These are phyloP conservation scores for Psettodes erumei DNA, from an alignment of 2,113 vertebrate genomes.

Conservation along the genomic window DNA sequence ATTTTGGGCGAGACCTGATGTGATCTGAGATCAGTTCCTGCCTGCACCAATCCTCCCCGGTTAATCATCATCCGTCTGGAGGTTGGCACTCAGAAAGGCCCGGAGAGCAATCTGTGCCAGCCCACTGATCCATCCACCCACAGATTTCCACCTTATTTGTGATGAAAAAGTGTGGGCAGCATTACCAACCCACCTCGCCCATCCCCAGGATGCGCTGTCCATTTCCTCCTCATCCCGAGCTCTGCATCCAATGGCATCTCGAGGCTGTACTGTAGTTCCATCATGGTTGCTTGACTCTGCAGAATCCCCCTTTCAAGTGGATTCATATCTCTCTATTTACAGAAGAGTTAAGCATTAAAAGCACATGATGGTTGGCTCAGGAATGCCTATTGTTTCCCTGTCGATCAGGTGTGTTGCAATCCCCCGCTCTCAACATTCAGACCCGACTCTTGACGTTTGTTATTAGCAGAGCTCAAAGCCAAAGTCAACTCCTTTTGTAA, in stretches of 20 bases:
- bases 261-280: background rate
- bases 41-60: constrained; percentile 45
- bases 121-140: constrained; percentile 39
- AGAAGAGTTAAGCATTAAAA: constrained; percentile 58
- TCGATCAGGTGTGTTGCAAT: constrained; percentile 41
- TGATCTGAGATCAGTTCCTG: constrained; percentile 43
- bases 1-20: constrained; percentile 40
- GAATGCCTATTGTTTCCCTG: constrained; percentile 47
- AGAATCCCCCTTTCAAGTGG: background rate
- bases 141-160: background rate
- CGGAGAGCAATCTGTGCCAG: constrained; percentile 53
- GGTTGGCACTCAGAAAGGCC: constrained; percentile 33
- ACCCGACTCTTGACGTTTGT: constrained; percentile 18
- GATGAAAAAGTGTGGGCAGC: constrained; percentile 35
- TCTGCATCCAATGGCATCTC: constrained; percentile 26
- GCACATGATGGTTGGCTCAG: background rate
- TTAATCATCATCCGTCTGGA: constrained; percentile 63
- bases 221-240: constrained; percentile 25
- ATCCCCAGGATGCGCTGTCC: constrained; percentile 17
- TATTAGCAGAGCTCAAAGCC: constrained; percentile 45
- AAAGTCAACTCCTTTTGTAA: constrained; percentile 69
- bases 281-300: background rate
- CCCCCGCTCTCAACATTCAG: constrained; percentile 33
- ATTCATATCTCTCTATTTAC: constrained; percentile 36
- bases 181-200: constrained; percentile 3